Base-by-base conservation (phyloP, 2,113 vertebrate genomes). In the Peromyscus polionotus region DNA sequence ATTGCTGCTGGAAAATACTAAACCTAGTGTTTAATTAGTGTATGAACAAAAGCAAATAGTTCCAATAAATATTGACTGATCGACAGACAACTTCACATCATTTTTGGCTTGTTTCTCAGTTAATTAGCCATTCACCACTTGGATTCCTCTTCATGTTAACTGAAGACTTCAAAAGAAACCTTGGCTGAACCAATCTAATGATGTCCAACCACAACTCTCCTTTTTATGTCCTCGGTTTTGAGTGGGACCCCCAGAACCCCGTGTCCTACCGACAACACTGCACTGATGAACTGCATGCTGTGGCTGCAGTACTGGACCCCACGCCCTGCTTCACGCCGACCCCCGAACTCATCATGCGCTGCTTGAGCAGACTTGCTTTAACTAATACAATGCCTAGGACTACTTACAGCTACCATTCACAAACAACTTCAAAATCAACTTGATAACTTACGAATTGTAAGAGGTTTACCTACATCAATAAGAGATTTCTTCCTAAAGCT, bases 401-500 rank as follows among this genome's bases (percentile, higher is more conserved):
- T 48, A 73, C 61, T 91, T 70, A 80, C 26, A 94, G 88, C 45
- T 91, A 72, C 28, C 22, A 81, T 86, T 88, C 33, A 24, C 76
- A 88, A 59, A 36, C 90, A 95, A 88, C 20, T 84, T 86, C 22
- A 76, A 81, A 65, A 75, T 45, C 75, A 57, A 79, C 31, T 76
- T 80, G 20, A 39, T 93, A 54, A 93, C 42, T 67, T 89, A 92
- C 59, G n/a, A 13, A 81, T 73, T 95, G 67, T 48, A 91, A 89
- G 57, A 86, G 42, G 1, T 39, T 79, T 91, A 63, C 22, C 7
- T 73, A n/a, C 33, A 90, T 77, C 70, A 93, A 94, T 68, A 81
- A 96, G 59, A 89, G 83, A 48, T 77, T 88, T 57, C n/a, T 86
- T 59, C 68, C 84, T 77, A 65, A 90, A 85, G 28, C 19, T 87